These are phyloP conservation scores for Eurytoma adleriae DNA, from an alignment of 2,888 invertebrate species.

Conservation along the genomic window DNA sequence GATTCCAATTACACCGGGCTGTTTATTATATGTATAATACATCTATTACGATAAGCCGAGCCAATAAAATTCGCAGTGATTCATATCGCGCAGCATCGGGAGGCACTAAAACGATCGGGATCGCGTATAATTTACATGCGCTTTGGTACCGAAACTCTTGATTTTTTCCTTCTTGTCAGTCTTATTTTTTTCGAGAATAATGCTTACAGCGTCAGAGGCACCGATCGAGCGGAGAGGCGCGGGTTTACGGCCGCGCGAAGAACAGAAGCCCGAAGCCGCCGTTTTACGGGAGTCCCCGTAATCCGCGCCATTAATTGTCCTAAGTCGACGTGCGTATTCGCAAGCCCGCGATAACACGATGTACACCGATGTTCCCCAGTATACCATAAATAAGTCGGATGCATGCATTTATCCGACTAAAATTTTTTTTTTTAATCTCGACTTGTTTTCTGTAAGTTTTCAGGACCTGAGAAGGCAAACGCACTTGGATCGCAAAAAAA, in stretches of 20 bases:
- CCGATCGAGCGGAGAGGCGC: slow-evolving; percentile 11
- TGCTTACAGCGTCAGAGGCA: slow-evolving; percentile 15
- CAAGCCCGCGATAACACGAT: slow-evolving; percentile 34
- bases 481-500: not conserved
- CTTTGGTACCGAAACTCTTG: not conserved
- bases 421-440: not conserved
- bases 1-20: slow-evolving; percentile 16
- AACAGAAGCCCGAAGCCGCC: slow-evolving; percentile 10
- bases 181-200: not conserved
- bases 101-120: slow-evolving; percentile 14
- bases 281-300: not conserved
- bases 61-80: slow-evolving; percentile 28
- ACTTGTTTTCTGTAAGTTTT: slow-evolving; percentile 45
- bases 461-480: not conserved
- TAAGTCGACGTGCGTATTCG: slow-evolving; percentile 15
- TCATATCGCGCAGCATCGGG: slow-evolving; percentile 27
- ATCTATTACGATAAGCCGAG: not conserved
- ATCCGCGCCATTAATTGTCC: slow-evolving; percentile 37
- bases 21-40: slow-evolving; percentile 7
- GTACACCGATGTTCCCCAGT: slow-evolving; percentile 63
- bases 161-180: not conserved
- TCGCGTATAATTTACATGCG: slow-evolving; percentile 26
- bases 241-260: not conserved
- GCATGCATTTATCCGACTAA: not conserved
- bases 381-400: slow-evolving; percentile 23